phyloP scores from a whole-genome alignment of 2,888 invertebrate species.

The Nemapogon koenigi region DNA sequence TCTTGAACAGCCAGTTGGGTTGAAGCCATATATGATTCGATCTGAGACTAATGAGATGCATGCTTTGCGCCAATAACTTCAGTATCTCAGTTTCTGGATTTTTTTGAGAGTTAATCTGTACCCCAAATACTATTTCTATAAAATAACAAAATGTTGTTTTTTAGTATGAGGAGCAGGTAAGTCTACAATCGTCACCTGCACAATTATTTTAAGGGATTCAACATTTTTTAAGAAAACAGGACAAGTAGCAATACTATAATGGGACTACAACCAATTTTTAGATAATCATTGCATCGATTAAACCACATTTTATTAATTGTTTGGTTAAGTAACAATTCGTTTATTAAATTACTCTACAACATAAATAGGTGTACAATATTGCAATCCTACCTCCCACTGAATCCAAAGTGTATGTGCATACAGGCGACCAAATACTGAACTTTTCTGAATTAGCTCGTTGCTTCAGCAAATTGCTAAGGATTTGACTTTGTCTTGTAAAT shows the following conservation, averaged over 20 bases:
- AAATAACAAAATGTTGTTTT: too few species aligned
- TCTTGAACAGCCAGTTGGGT: slow-evolving; percentile 63
- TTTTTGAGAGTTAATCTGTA: slow-evolving; percentile 41
- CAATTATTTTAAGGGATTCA: too few species aligned
- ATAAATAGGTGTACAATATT: too few species aligned
- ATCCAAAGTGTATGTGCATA: slow-evolving; percentile 66
- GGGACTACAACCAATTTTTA: too few species aligned
- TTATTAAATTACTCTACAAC: too few species aligned
- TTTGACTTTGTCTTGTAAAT: slow-evolving; percentile 65
- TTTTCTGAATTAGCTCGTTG: slow-evolving; percentile 22
- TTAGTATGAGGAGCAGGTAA: too few species aligned
- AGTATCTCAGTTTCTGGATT: slow-evolving; percentile 36
- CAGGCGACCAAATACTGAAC: slow-evolving; percentile 58
- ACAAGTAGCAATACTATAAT: too few species aligned
- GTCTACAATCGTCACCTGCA: too few species aligned
- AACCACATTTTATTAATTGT: too few species aligned
- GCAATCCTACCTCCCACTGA: slow-evolving; percentile 68
- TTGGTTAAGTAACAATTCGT: too few species aligned
- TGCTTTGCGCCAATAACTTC: slow-evolving; percentile 26
- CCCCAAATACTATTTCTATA: slow-evolving; percentile 46
- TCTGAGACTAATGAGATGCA: slow-evolving; percentile 36
- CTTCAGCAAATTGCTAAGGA: slow-evolving; percentile 45
- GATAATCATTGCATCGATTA: too few species aligned
- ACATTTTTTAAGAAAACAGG: too few species aligned
- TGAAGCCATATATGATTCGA: slow-evolving; percentile 54